Evolutionary conservation across 2,888 invertebrate genomes (phyloP), one percentile per base, ranked within the genome.

Genomic region (Bellardia bayeri): DNA sequence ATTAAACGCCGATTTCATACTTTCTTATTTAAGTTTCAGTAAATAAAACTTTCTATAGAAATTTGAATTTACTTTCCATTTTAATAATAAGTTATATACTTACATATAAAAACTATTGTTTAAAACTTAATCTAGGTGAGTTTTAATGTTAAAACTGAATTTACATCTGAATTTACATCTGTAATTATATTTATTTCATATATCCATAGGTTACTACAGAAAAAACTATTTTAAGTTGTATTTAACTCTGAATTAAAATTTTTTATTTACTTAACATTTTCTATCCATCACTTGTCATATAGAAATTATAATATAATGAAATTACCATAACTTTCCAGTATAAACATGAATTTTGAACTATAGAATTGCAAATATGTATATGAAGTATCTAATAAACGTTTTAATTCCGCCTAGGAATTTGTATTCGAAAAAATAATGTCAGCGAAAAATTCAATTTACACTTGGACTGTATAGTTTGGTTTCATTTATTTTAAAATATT

Each of bases 111-210:
- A 14, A 42, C 23, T 66, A 66, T 66, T 66, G 16, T 42, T 11
- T 42, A 2, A 16, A 66, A 66, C 42, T 42, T 42, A 23, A 23
- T 23, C 0, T 37, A 40, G 64, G 42, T n/a, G 9, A 40, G 16
- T 66, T 16, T 9, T 40, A 40, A 40, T 40, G n/a, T 64, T 68
- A 45, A 68, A 68, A 68, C 68, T 45, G 45, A 68, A 49, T 45
- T 49, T 45, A 16, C 37, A 45, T 23, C 68, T 45, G 45, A 68
- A 49, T 45, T 49, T 45, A 16, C 37, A 45, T 23, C 5, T 66
- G 66, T 66, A 66, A 16, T 42, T 68, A 45, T 68, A 68, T 68
- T 68, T 49, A 68, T 68, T 68, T 66, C 13, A 42, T 68, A 13
- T 68, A 68, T 6, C 13, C 58, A 13, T 58, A 58, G 58, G 33